Percentiles rank a stretch among this genome's conserved stretches.
These are phyloP conservation scores for Junco hyemalis DNA, from an alignment of 2,113 vertebrate genomes.

Conservation along the genomic window DNA sequence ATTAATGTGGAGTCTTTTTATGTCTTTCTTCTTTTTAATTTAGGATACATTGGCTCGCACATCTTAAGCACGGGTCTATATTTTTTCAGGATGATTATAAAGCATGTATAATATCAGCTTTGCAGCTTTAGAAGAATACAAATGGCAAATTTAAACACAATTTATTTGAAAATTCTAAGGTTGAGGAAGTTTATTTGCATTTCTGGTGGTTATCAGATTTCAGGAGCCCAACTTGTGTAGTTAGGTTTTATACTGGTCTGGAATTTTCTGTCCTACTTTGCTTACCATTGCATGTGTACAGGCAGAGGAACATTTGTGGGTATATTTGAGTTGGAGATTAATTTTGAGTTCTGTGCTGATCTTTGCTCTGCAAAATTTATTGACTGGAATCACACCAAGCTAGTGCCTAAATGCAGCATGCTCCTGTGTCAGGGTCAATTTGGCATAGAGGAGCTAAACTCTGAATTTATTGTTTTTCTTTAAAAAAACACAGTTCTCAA, in stretches of 20 bases:
- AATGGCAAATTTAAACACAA: background rate
- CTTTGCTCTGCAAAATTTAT: background rate
- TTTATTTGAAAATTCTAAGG: background rate
- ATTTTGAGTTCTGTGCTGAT: background rate
- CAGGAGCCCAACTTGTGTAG: background rate
- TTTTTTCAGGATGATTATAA: background rate
- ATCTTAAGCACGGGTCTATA: background rate
- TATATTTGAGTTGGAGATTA: background rate
- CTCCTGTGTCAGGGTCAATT: background rate
- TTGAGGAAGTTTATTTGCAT: background rate
- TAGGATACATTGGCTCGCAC: background rate
- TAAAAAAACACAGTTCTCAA: background rate
- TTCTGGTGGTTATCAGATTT: background rate
- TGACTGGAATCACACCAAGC: background rate
- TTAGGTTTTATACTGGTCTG: background rate
- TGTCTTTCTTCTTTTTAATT: background rate
- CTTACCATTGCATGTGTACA: background rate
- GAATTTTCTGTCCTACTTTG: background rate
- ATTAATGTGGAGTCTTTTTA: background rate
- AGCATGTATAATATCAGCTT: background rate
- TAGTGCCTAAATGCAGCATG: background rate
- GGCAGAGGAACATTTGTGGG: background rate
- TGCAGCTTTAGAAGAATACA: background rate
- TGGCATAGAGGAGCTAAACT: background rate
- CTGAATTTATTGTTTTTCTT: background rate